Base-by-base conservation (phyloP, 2,888 invertebrate genomes). In the Chymomyza amoena region DNA sequence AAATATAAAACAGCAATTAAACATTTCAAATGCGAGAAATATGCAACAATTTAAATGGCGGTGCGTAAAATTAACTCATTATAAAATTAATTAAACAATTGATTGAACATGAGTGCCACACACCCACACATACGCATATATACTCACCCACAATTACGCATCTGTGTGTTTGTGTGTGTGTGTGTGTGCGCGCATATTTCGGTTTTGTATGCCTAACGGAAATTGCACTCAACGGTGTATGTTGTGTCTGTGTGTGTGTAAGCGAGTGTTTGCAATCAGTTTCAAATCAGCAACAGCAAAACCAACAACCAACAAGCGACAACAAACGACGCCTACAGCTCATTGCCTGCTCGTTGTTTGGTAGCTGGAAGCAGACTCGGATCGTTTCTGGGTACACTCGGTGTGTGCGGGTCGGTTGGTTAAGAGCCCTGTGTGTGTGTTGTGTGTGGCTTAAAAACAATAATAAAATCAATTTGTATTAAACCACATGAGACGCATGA, bases 21-120 rank as follows among this genome's bases (percentile, higher is more conserved):
- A 25, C 39, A 36, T 50, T 61, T 20, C 15, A 50, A 36, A 61
- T 36, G 61, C 18, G 15, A 51, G 28, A 62, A 62, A 32, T 63
- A 52, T 63, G 57, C 66, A 66, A 75, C 75, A 71, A 79, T 78
- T 78, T 71, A 79, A 76, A 66, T 70, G 70, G 51, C 18, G 71
- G 78, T 51, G 65, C 69, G 76, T 66, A 73, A 85, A 89, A 87
- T 89, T 89, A 89, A 89, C 89, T 89, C 88, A 89, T 89, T 89
- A 88, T 84, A 87, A 86, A 84, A 87, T 88, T 89, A 89, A 89
- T 89, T 89, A 89, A 86, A 84, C 89, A 89, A 88, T 86, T 86
- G 85, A 77, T 79, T 76, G 76, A 71, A 80, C 71, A 73, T 69
- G 52, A 69, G 18, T 16, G 28, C 20, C 15, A n/a, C 63, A 61